A percentile compares a stretch with the other conserved stretches of the same genome.
These are phyloP conservation scores for Hipparchia sbordonii DNA, from an alignment of 2,888 invertebrate species.

Conservation along the genomic window DNA sequence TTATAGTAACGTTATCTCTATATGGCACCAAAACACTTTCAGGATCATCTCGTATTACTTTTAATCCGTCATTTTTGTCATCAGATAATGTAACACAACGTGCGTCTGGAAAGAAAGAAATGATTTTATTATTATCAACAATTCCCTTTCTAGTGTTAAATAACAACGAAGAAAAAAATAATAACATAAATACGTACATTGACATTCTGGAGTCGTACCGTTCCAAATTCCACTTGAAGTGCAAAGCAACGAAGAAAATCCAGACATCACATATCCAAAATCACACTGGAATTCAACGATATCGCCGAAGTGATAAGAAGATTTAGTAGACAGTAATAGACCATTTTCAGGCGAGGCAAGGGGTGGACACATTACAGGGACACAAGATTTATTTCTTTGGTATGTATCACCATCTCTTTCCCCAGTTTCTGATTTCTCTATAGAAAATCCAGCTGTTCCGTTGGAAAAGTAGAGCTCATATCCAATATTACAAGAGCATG, in stretches of 20 bases:
- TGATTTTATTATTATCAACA: not conserved
- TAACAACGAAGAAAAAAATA: not conserved
- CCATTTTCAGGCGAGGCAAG: conserved; percentile 92
- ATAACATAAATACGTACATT: conserved; percentile 85
- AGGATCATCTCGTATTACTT: conserved; percentile 89
- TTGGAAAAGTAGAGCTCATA: conserved; percentile 94
- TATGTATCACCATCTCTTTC: conserved; percentile 93
- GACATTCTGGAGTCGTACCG: conserved; percentile 95
- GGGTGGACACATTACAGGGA: conserved; percentile 94
- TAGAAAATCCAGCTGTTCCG: conserved; percentile 93
- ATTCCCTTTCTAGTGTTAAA: not conserved
- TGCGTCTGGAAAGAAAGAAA: conserved; percentile 85
- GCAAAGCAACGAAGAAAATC: conserved; percentile 92
- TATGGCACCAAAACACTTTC: conserved; percentile 94
- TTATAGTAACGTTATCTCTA: conserved; percentile 94
- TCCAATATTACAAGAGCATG: conserved; percentile 95
- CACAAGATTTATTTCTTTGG: conserved; percentile 96
- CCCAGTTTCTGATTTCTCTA: conserved; percentile 93
- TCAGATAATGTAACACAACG: conserved; percentile 95
- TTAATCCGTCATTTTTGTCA: conserved; percentile 93
- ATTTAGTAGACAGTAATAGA: conserved; percentile 90
- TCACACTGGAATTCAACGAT: conserved; percentile 95
- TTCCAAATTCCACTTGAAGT: conserved; percentile 96
- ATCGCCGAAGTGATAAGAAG: conserved; percentile 94
- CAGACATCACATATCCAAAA: conserved; percentile 96